Base-by-base conservation (phyloP, 2,888 invertebrate genomes). In the Oeneis ivallda region DNA sequence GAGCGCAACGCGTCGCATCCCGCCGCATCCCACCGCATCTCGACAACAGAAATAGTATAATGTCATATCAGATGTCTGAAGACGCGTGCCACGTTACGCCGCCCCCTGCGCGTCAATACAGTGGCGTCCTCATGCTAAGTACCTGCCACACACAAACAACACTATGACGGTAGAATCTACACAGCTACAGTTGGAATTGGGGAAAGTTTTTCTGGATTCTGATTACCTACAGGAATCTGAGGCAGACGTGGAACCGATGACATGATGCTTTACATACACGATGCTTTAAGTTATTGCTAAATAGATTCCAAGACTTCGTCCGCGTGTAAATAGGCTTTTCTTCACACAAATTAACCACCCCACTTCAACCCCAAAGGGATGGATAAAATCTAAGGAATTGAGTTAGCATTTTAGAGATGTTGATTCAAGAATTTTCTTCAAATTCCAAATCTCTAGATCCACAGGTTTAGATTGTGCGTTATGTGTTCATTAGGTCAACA, bases 41-140 rank as follows among this genome's bases (percentile, higher is more conserved):
- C 66, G 74, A 74, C 79, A 80, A 87, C 88, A 86, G 79, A 86
- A 89, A 89, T 89, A 90, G 86, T 86, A 84, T 86, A 86, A 86
- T 85, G 86, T 89, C 86, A 87, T 89, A 88, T 90, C 87, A 83
- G 81, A 87, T 88, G 81, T 83, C 85, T 74, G 70, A 74, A 76
- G 79, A 79, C 84, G 79, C 82, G 84, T 83, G 85, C 79, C 79
- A 68, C 72, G 72, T 73, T 75, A 66, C 70, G 64, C 60, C 61
- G 69, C 62, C 56, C 65, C 60, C 65, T 64, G 34, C 52, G 17
- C 50, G n/a, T 58, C 47, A 50, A 64, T 45, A 65, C 47, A 1
- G 13, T 47, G 47, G 61, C 60, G 45, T 52, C 41, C 13, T 53
- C 19, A 62, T 49, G 17, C 17, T 17, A 34, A 59, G 49, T 47